These are phyloP conservation scores for Athalia circularis DNA, from an alignment of 2,888 invertebrate genomes.

Conservation along the genomic window DNA sequence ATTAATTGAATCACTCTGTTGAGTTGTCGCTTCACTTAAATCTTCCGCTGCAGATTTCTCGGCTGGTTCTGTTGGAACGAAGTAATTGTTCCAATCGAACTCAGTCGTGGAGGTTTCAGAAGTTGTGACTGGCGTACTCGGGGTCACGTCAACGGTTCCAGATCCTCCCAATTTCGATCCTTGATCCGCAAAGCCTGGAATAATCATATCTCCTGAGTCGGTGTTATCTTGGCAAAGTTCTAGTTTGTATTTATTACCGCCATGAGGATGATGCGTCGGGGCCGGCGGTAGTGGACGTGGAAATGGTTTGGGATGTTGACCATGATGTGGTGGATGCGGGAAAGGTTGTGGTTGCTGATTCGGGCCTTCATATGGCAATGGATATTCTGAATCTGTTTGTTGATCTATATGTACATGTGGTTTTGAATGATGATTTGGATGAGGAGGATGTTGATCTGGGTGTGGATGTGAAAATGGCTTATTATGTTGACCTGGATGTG, in stretches of 20 bases:
- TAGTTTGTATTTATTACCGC: background rate
- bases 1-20: no score
- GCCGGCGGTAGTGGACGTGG: no score
- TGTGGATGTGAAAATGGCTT: background rate
- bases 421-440: background rate
- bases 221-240: conserved; percentile 11
- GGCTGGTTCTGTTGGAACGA: background rate
- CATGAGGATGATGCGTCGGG: no score
- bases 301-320: background rate
- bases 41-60: background rate
- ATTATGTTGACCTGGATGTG: background rate
- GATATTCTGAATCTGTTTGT: conserved; percentile 42
- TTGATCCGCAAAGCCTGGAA: background rate
- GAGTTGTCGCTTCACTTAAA: background rate
- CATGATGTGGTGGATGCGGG: background rate
- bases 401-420: conserved; percentile 16
- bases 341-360: conserved; percentile 7
- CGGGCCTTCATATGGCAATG: background rate
- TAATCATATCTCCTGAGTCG: background rate
- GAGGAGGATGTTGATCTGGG: background rate
- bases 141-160: background rate
- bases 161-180: background rate
- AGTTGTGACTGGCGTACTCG: background rate
- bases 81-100: conserved; percentile 33
- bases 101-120: background rate